A percentile compares a stretch with the other conserved stretches of the same genome.
phyloP scores from a whole-genome alignment of 2,888 invertebrate species.

The Thecophora atra region DNA sequence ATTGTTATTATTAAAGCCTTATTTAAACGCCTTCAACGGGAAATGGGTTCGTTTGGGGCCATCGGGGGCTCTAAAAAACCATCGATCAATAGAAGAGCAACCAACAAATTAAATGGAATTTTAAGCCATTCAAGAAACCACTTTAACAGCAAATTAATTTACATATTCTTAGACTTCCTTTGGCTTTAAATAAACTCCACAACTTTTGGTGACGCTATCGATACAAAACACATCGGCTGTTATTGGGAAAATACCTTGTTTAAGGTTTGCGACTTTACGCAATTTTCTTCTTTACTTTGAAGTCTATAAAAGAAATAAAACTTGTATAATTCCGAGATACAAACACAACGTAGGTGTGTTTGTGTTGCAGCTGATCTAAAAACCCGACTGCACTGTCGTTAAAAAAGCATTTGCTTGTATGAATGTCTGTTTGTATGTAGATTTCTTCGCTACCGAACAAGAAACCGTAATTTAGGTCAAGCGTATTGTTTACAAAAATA shows the following conservation, averaged over 20 bases:
- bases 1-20: too few relatives aligned
- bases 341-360: background rate
- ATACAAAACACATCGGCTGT: too few relatives aligned
- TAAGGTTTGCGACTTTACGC: background rate
- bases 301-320: background rate
- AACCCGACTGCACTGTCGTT: background rate
- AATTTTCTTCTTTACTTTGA: background rate
- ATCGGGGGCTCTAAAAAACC: too few relatives aligned
- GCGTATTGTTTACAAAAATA: conserved; percentile 65
- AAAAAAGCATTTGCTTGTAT: conserved; percentile 18
- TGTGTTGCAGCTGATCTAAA: conserved; percentile 14
- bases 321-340: conserved; percentile 7
- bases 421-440: conserved; percentile 31
- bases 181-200: too few relatives aligned
- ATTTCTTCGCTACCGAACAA: conserved; percentile 51
- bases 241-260: background rate
- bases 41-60: too few relatives aligned
- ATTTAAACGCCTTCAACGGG: too few relatives aligned
- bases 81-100: too few relatives aligned
- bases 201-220: too few relatives aligned
- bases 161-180: too few relatives aligned
- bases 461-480: conserved; percentile 63
- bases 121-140: too few relatives aligned
- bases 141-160: too few relatives aligned
- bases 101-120: too few relatives aligned